phyloP scores from a whole-genome alignment of 2,888 invertebrate species.

The Lasioglossum villosulum region DNA sequence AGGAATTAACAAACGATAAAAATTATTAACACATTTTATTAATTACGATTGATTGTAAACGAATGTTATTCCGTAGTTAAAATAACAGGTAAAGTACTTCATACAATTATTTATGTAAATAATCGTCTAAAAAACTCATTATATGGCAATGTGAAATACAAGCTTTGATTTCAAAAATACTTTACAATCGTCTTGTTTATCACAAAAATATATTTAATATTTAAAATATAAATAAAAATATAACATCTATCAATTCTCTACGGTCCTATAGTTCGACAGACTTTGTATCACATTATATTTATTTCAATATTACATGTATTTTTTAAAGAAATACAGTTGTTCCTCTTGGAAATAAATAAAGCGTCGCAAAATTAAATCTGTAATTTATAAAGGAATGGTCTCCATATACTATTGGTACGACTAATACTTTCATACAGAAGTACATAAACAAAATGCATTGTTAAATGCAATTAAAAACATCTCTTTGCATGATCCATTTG shows the following conservation, averaged over 20 bases:
- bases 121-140: constrained; percentile 2
- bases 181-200: constrained; percentile 4
- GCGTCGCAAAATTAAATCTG: background rate
- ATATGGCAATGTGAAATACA: background rate
- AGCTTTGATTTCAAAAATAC: constrained; percentile 6
- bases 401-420: constrained; percentile 3
- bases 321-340: background rate
- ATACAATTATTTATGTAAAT: constrained; percentile 6
- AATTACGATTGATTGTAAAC: constrained; percentile 11
- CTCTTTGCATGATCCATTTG: background rate
- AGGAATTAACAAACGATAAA: background rate
- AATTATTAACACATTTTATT: background rate
- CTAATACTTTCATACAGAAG: constrained; percentile 1
- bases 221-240: constrained; percentile 16
- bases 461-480: background rate
- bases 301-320: background rate
- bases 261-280: background rate
- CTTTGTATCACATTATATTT: constrained; percentile 3
- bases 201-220: constrained; percentile 4
- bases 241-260: background rate
- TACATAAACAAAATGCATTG: background rate
- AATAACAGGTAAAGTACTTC: background rate
- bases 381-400: constrained; percentile 32
- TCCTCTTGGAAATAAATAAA: background rate
- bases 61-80: background rate